Evolutionary conservation across 2,888 invertebrate species (phyloP).

Genomic region (Agriotes lineatus): DNA sequence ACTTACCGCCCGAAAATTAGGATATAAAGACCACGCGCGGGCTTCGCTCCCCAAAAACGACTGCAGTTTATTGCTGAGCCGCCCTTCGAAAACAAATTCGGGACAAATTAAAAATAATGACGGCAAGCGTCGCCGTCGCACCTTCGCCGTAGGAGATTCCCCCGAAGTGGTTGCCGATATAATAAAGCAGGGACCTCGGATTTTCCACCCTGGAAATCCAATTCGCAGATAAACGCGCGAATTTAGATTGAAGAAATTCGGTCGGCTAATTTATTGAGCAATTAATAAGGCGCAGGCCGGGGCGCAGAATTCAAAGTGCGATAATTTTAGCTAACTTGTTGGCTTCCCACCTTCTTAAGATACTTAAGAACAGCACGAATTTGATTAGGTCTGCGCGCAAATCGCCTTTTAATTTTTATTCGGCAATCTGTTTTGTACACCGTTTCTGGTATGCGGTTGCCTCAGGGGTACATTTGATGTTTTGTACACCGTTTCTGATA

Average conservation of each 20-base stretch:
- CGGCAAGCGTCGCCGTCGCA: background rate
- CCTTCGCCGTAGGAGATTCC: background rate
- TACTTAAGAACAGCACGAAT: too few relatives aligned
- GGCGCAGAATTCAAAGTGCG: background rate
- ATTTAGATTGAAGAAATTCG: background rate
- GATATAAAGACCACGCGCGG: slow-evolving; percentile 5
- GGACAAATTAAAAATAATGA: background rate
- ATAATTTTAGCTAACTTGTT: slow-evolving; percentile 3
- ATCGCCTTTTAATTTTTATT: too few relatives aligned
- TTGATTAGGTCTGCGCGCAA: too few relatives aligned
- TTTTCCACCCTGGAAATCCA: slow-evolving; percentile 1
- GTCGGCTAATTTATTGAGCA: slow-evolving; percentile 6
- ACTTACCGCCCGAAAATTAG: slow-evolving; percentile 17
- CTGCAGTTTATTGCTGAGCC: background rate
- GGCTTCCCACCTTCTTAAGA: background rate
- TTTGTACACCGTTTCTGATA: too few relatives aligned
- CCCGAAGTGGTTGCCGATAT: background rate
- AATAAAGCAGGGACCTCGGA: background rate
- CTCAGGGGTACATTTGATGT: too few relatives aligned
- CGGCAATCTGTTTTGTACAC: too few relatives aligned
- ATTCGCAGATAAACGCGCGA: background rate
- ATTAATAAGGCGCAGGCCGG: slow-evolving; percentile 1
- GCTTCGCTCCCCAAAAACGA: slow-evolving; percentile 4
- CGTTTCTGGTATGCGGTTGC: too few relatives aligned
- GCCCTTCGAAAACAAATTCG: background rate